Conservation (phyloP, 2,113 vertebrate species). For the Nesogale talazaci region DNA sequence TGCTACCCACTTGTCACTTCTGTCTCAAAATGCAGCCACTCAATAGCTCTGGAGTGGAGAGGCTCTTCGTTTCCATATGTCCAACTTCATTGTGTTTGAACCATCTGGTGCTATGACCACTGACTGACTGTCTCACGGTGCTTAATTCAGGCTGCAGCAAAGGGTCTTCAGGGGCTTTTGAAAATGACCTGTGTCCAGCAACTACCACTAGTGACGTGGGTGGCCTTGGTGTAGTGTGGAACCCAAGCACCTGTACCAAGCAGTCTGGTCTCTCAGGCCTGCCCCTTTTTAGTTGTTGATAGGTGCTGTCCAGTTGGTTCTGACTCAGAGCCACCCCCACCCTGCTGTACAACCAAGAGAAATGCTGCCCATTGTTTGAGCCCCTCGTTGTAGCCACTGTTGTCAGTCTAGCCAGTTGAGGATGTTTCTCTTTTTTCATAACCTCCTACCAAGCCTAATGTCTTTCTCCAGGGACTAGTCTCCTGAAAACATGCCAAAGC, state of each 20-base stretch:
- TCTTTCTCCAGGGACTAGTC: too few species aligned
- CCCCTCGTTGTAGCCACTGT: too few species aligned
- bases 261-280: neutral
- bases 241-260: neutral
- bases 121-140: neutral
- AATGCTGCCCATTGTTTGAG: too few species aligned
- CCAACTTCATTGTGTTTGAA: neutral
- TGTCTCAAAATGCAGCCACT: neutral
- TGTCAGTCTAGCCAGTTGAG: too few species aligned
- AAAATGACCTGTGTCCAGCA: neutral
- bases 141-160: neutral
- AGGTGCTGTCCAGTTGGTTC: too few species aligned
- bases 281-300: too few species aligned
- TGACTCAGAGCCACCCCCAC: too few species aligned
- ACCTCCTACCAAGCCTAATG: too few species aligned
- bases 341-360: too few species aligned
- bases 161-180: neutral
- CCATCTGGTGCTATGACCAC: neutral
- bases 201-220: neutral
- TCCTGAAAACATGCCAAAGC: too few species aligned
- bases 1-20: neutral
- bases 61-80: neutral
- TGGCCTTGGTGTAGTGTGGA: neutral
- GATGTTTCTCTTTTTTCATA: too few species aligned
- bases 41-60: neutral